Evolutionary conservation across 30 jellyfish, hydroid and myxozoan species (phyloP).

Genomic region (Euphysa ruthae): DNA sequence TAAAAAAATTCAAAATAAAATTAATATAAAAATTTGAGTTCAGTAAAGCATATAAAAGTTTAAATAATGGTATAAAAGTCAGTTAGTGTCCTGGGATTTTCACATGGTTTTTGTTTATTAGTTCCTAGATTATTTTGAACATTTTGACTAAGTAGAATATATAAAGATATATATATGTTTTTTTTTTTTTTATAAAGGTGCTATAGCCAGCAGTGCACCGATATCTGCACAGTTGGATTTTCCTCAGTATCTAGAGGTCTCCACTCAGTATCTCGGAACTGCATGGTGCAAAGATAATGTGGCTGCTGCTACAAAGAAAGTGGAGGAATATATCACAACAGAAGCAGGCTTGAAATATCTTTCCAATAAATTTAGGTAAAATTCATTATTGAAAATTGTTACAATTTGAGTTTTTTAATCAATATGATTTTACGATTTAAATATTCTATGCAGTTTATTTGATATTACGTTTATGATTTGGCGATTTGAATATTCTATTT

Average conservation of each 20-base stretch:
- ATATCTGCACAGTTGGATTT: slow-evolving; percentile 65
- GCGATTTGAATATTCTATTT: too few relatives aligned
- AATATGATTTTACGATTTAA: too few relatives aligned
- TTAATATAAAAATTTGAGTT: not conserved
- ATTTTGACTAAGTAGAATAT: too few relatives aligned
- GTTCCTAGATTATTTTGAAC: too few relatives aligned
- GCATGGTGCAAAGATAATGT: slow-evolving; percentile 46
- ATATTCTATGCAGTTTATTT: too few relatives aligned
- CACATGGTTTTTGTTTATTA: too few relatives aligned
- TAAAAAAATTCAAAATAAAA: too few relatives aligned
- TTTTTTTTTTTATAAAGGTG: slow-evolving; percentile 28
- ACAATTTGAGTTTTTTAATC: too few relatives aligned
- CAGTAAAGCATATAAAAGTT: not conserved
- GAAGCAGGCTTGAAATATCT: slow-evolving; percentile 59
- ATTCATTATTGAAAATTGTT: too few relatives aligned
- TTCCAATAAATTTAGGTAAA: slow-evolving; percentile 43
- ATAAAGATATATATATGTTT: too few relatives aligned
- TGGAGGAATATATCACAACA: slow-evolving; percentile 37
- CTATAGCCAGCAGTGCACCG: slow-evolving; percentile 91
- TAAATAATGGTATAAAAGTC: not conserved
- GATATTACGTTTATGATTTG: too few relatives aligned
- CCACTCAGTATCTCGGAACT: slow-evolving; percentile 45
- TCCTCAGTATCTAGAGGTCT: slow-evolving; percentile 68
- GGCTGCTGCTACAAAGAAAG: slow-evolving; percentile 46
- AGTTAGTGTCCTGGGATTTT: too few relatives aligned